Evolutionary conservation across 1,140 invertebrate species (phyloP), one percentile per base, ranked within the genome.

Genomic region (Listronotus bonariensis): DNA sequence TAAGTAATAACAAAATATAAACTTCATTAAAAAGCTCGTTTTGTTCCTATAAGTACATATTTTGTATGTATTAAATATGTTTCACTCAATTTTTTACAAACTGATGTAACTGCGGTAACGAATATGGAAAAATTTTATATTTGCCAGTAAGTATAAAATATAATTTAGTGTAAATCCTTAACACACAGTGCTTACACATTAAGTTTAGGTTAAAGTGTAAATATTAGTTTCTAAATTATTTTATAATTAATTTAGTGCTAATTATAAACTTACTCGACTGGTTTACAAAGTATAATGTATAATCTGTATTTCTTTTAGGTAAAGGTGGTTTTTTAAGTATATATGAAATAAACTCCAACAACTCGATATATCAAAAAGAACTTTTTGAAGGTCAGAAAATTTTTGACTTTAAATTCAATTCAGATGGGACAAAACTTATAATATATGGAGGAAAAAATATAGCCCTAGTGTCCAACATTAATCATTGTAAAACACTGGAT

Each of bases 401-500:
- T 68, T 79, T 82, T 74, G 80, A 78, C 18, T 82, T 85, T 58
- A 66, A 69, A 48, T 59, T 76, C n/a, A 67, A 73, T 62, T 68
- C 71, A 57, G 48, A 65, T 18, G 58, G 71, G 17, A 72, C 78
- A 52, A 73, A 73, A 56, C 54, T 83, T 31, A 72, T 81, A 38
- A 53, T 84, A 34, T 83, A 78, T 76, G 84, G 83, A 51, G 80
- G 77, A 56, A 82, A 80, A 68, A 68, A 75, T 64, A 58, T 82
- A 9, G 73, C 72, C 56, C 68, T 79, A 34, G 79, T 78, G 48
- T 26, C 65, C 48, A 68, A 79, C 34, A 7, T 75, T 31, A 49
- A 61, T 58, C 5, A 26, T 26, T 26, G 20, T 5, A 26, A 26
- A 26, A 26, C 1, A 26, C 5, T 26, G n/a, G 20, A 26, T 26